Conservation (phyloP, 2,888 invertebrate species). For the Troides aeacus region DNA sequence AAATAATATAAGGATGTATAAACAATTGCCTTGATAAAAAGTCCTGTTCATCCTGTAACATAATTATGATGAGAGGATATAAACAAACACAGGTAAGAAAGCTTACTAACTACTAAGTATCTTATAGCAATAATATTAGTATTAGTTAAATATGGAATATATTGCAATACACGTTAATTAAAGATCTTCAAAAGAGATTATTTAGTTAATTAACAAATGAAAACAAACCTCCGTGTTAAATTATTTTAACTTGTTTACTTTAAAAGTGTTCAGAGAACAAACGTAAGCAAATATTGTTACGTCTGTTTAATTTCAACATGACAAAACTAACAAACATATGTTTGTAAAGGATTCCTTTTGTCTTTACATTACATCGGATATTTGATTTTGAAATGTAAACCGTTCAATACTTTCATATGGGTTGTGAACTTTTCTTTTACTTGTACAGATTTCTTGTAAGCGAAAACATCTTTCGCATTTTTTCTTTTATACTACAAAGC, state of each 20-base stretch:
- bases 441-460: not conserved
- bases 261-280: slow-evolving; percentile 33
- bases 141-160: not conserved
- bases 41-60: not conserved
- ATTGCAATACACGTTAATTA: not conserved
- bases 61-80: too few relatives aligned
- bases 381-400: not conserved
- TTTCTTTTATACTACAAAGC: too few relatives aligned
- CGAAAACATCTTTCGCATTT: not conserved
- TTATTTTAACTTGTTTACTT: slow-evolving; percentile 17
- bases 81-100: too few relatives aligned
- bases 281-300: slow-evolving; percentile 37
- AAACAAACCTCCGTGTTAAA: slow-evolving; percentile 15
- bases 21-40: not conserved
- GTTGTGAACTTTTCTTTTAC: not conserved
- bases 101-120: too few relatives aligned
- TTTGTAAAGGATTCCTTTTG: slow-evolving; percentile 39
- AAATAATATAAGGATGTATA: not conserved
- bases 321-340: slow-evolving; percentile 49
- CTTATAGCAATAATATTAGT: too few relatives aligned
- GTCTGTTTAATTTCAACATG: slow-evolving; percentile 41
- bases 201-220: slow-evolving; percentile 22
- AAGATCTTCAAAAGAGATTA: slow-evolving; percentile 15
- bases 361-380: slow-evolving; percentile 22
- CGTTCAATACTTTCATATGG: not conserved